Evolutionary conservation across 2,113 vertebrate genomes (phyloP), one percentile per base, ranked within the genome.

Genomic region (Sinocyclocheilus maitianheensis): DNA sequence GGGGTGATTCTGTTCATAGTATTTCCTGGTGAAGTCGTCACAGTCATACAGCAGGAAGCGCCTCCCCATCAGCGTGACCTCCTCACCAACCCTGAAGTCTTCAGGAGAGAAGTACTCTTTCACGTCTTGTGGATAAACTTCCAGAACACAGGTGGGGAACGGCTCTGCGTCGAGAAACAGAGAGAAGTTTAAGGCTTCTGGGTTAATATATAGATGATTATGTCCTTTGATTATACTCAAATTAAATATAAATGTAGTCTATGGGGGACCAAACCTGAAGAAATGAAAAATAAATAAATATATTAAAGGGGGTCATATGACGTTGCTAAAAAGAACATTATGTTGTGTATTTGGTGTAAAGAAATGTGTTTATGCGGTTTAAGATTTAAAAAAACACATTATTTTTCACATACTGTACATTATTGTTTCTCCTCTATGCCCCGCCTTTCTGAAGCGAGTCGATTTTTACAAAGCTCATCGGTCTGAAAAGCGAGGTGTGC

Each of bases 1-100:
- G 0, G 97, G 95, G 77, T 96, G 94, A 87, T 97, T 96, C 14
- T 95, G 92, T 48, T 90, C 90, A 81, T 95, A 99, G 91, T 94
- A 99, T 5, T 94, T 92, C 43, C 92, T 92, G 0, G 98, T 99
- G 93, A 97, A 99, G 22, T 91, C 91, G 16, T 99, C 97, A 0
- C 97, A 98, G 77, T 98, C 95, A 0, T 96, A 96, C 86, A 99
- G 94, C 40, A 97, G 93, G 92, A 99, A 98, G n/a, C 81, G 88
- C 48, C 96, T 96, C 18, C 97, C 96, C 20, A 97, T 90, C 40
- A 99, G 91, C n/a, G 80, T 95, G 34, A 96, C 20, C 0, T 91
- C 89, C 87, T 96, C 94, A 20, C 97, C 97, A 0, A 98, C 88
- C 30, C 89, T 92, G 93, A 99, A 97, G 93, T 99, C 98, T 90